A percentile compares a stretch with the other conserved stretches of the same genome.
These are phyloP conservation scores for Catharus minimus DNA, from an alignment of 2,113 vertebrate genomes.

Conservation along the genomic window DNA sequence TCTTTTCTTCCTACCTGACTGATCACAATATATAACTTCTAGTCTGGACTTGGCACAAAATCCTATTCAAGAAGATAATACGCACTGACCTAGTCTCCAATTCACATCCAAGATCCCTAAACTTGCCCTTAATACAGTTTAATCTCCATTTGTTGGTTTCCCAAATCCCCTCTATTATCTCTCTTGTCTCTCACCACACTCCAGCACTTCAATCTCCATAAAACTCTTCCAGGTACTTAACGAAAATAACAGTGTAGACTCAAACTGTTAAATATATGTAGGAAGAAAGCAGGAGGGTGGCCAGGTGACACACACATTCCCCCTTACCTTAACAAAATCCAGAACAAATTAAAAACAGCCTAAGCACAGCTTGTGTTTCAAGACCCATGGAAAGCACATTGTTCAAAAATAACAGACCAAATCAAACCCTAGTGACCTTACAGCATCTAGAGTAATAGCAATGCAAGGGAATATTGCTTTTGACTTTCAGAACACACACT, in stretches of 20 bases:
- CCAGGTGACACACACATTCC: not conserved
- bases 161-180: not conserved
- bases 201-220: not conserved
- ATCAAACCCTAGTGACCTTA: not conserved
- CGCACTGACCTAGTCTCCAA: constrained; percentile 20
- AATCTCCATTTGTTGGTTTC: constrained; percentile 29
- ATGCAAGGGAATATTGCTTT: not conserved
- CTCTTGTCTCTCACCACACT: not conserved
- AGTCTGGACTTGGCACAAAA: constrained; percentile 8
- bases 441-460: not conserved
- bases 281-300: not conserved
- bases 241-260: not conserved
- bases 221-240: not conserved
- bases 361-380: not conserved
- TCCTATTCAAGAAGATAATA: constrained; percentile 33
- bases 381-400: not conserved
- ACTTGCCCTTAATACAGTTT: constrained; percentile 57
- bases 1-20: not conserved
- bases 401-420: not conserved
- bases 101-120: constrained; percentile 19
- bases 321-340: not conserved
- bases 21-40: not conserved
- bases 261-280: not conserved
- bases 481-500: not conserved
- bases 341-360: not conserved